Evolutionary conservation across 1,140 invertebrate species (phyloP).

Genomic region (Epicauta chinensis): DNA sequence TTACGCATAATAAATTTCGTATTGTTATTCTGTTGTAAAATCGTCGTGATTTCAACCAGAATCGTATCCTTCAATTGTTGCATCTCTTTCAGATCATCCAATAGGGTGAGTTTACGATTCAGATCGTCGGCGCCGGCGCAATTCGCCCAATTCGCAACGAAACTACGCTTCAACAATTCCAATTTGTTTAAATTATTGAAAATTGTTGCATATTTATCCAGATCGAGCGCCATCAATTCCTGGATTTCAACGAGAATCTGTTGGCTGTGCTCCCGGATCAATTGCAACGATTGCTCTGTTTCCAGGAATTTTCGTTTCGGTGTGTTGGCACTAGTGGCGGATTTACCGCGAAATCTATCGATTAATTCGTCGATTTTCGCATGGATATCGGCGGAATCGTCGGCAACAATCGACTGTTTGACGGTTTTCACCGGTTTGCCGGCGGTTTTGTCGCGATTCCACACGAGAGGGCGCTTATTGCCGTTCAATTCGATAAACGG

Average conservation of each 20-base stretch:
- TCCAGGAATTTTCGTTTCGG: too few species aligned
- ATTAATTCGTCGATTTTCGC: slow-evolving; percentile 22
- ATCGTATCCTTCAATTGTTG: slow-evolving; percentile 25
- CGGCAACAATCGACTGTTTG: neutral
- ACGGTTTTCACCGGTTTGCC: too few species aligned
- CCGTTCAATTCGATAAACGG: slow-evolving; percentile 34
- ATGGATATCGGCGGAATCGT: slow-evolving; percentile 17
- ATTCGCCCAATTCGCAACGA: slow-evolving; percentile 30
- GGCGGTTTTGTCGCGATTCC: neutral
- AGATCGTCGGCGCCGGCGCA: too few species aligned
- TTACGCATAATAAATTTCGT: slow-evolving; percentile 26
- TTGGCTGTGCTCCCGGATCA: slow-evolving; percentile 28
- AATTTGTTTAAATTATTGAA: slow-evolving; percentile 24
- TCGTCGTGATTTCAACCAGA: slow-evolving; percentile 20
- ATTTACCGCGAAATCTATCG: neutral
- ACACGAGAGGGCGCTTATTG: slow-evolving; percentile 27
- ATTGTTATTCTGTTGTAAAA: slow-evolving; percentile 20
- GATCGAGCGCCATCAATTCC: slow-evolving; percentile 26
- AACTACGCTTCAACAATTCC: slow-evolving; percentile 23
- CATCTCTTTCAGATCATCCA: slow-evolving; percentile 28
- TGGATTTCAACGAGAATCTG: slow-evolving; percentile 27
- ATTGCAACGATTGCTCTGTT: slow-evolving; percentile 4
- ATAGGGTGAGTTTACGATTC: slow-evolving; percentile 23
- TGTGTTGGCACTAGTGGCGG: too few species aligned
- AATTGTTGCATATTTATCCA: slow-evolving; percentile 26